A percentile compares a stretch with the other conserved stretches of the same genome.
These are phyloP conservation scores for Diarsia dahlii DNA, from an alignment of 2,888 invertebrate genomes.

Conservation along the genomic window DNA sequence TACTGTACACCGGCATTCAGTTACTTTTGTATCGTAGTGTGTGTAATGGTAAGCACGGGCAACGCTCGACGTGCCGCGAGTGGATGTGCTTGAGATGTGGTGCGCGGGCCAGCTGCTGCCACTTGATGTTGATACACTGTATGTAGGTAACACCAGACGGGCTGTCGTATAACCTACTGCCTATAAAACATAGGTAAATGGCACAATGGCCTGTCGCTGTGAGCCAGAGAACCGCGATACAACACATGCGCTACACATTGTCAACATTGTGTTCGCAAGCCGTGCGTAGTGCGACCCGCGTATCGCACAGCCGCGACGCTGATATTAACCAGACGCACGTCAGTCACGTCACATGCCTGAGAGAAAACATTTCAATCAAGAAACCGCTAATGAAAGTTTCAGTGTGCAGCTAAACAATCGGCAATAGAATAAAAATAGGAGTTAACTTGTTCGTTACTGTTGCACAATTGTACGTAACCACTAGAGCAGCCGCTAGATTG, in stretches of 20 bases:
- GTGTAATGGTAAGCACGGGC: constrained; percentile 10
- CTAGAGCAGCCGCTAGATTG: not conserved
- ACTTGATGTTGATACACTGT: constrained; percentile 74
- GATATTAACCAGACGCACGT: constrained; percentile 9
- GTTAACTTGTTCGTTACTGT: not conserved
- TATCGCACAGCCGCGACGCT: not conserved
- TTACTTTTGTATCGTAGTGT: constrained; percentile 5
- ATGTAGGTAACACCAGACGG: constrained; percentile 62
- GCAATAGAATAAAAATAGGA: not conserved
- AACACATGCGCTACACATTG: constrained; percentile 18
- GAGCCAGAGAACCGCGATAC: not conserved
- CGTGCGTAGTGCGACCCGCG: not conserved
- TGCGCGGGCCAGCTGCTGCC: constrained; percentile 67
- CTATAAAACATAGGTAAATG: constrained; percentile 51
- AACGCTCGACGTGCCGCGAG: constrained; percentile 30
- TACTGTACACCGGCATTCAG: not conserved
- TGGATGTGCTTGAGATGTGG: constrained; percentile 47
- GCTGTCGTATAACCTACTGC: constrained; percentile 45
- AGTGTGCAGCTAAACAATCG: not conserved
- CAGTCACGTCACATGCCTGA: constrained; percentile 7
- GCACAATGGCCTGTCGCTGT: constrained; percentile 33
- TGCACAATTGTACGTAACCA: not conserved
- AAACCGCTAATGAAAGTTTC: constrained; percentile 4
- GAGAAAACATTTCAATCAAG: constrained; percentile 3
- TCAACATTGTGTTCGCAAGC: constrained; percentile 21